These are phyloP conservation scores for Drosophila nr. perissopoda DNA, from an alignment of 2,888 invertebrate genomes.

Conservation along the genomic window DNA sequence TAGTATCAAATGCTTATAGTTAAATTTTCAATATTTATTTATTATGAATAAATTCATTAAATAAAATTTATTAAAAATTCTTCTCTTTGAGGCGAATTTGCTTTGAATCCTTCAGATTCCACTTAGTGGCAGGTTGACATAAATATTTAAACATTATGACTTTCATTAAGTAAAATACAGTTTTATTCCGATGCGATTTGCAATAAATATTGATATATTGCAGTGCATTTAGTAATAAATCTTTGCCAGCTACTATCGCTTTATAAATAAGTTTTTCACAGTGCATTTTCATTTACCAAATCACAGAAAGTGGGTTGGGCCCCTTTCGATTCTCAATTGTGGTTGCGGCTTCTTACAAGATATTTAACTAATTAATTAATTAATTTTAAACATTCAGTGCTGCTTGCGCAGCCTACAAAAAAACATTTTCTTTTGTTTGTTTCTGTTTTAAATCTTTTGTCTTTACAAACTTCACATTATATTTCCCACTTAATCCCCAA, in stretches of 20 bases:
- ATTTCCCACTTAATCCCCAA: no score
- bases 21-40: background rate
- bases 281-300: background rate
- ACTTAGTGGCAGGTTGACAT: no score
- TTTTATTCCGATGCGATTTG: no score
- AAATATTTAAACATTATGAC: background rate
- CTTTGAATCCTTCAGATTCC: background rate
- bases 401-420: no score
- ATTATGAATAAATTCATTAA: background rate
- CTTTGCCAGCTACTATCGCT: background rate
- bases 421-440: no score
- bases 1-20: background rate
- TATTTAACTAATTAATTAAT: no score
- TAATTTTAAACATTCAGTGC: no score
- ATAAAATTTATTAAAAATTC: background rate
- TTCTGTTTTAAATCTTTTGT: no score
- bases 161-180: no score
- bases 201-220: background rate
- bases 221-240: background rate
- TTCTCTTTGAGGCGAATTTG: no score
- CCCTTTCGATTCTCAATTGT: slow-evolving; percentile 24
- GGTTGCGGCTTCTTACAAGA: no score
- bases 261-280: background rate
- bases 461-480: no score
- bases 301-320: background rate